Base-by-base conservation (phyloP, 2,797 vertebrate genomes). In the Pseudochromis fuscus region DNA sequence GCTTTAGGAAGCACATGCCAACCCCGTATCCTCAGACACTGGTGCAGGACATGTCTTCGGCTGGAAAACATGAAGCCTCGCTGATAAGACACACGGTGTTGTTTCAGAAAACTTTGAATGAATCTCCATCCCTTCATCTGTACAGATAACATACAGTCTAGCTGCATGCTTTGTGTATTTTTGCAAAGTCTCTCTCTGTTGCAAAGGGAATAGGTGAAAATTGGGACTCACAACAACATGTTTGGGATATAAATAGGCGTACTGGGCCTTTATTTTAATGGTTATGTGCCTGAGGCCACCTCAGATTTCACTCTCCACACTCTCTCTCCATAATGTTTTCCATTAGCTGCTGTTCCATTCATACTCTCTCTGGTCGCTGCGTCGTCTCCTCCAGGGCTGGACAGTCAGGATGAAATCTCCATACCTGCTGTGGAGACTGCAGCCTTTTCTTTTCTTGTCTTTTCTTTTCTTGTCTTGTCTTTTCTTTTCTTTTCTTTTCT, bases 301-400 rank as follows among this genome's bases (percentile, higher is more conserved):
- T 86, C 71, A 70, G 72, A 72, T 74, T 83, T 56, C 45, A 71
- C 44, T 49, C 68, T 57, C 37, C 25, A 56, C 60, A 19, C 55
- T 56, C 23, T 44, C 49, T 64, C 67, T 64, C 42, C 67, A 78
- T 71, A 61, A 79, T 82, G 76, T 87, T 84, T 90, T 88, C 85
- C 79, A 77, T 89, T 84, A 83, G 76, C 78, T 72, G 72, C 81
- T 66, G 64, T 77, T 89, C 73, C 83, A 73, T 86, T 87, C 72
- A 81, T 77, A 55, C 72, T 74, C 46, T 61, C 25, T 35, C 61
- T 65, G 75, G 69, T 78, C 70, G 51, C 51, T 61, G 21, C 33
- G 1, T 65, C 4, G 53, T 70, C 60, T 83, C 75, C 71, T 77
- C 57, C 0, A 31, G 75, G 76, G 60, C 67, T 60, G 59, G 72